Evolutionary conservation across 1,140 invertebrate genomes (phyloP).

Genomic region (Heterodera carotae): DNA sequence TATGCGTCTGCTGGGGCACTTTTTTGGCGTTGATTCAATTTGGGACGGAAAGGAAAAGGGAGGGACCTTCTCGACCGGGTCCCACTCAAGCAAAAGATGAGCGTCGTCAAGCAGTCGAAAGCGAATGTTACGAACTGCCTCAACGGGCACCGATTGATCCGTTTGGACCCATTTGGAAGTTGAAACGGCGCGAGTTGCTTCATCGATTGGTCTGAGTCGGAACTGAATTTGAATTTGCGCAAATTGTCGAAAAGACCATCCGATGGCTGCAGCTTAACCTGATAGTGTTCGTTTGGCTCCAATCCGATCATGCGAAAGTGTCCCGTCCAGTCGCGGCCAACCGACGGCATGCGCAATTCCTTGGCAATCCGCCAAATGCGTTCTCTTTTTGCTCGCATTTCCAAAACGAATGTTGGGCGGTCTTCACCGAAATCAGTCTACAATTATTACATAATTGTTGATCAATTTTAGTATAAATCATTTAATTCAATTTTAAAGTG

Average conservation of each 20-base stretch:
- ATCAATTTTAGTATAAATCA: too few species aligned
- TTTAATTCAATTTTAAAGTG: too few species aligned
- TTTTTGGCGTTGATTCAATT: neutral
- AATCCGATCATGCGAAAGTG: conserved; percentile 35
- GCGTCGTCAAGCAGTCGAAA: conserved; percentile 43
- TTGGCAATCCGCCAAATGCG: conserved; percentile 36
- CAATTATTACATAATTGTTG: neutral
- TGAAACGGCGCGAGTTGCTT: neutral
- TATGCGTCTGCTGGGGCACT: conserved; percentile 37
- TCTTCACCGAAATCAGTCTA: neutral
- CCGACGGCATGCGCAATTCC: conserved; percentile 11
- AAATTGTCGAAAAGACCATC: neutral
- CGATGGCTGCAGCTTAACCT: conserved; percentile 24
- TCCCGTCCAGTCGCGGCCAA: conserved; percentile 17
- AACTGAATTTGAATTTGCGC: conserved; percentile 41
- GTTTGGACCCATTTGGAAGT: conserved; percentile 45
- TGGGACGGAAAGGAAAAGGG: neutral
- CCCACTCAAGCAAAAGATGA: conserved; percentile 51
- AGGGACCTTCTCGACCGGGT: conserved; percentile 47
- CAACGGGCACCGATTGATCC: conserved; percentile 33
- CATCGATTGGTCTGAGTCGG: conserved; percentile 29
- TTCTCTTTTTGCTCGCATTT: conserved; percentile 40
- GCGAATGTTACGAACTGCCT: conserved; percentile 43
- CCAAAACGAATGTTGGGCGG: conserved; percentile 28
- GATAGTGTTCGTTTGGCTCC: conserved; percentile 48